These are phyloP conservation scores for Trissoscelio sp. DNA, from an alignment of 2,888 invertebrate genomes.

Conservation along the genomic window DNA sequence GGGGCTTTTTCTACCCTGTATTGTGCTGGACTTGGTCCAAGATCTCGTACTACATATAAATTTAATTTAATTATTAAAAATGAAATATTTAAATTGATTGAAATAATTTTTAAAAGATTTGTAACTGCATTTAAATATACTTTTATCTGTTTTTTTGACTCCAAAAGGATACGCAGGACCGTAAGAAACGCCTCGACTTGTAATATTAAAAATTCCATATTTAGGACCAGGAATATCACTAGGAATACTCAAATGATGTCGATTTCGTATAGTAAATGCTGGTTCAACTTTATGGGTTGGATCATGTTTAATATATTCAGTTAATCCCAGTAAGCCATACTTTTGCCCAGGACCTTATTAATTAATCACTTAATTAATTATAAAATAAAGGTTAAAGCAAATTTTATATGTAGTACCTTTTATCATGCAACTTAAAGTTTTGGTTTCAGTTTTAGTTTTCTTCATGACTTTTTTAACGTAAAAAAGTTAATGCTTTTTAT, in stretches of 20 bases:
- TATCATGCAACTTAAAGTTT: constrained; percentile 27
- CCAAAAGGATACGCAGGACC: constrained; percentile 86
- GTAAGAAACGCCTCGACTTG: constrained; percentile 82
- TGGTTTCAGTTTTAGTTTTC: neutral
- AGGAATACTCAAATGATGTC: constrained; percentile 71
- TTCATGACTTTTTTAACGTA: constrained; percentile 16
- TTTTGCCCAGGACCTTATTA: constrained; percentile 87
- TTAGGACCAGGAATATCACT: constrained; percentile 83
- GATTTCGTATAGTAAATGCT: constrained; percentile 86
- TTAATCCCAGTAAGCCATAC: constrained; percentile 86
- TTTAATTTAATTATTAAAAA: neutral
- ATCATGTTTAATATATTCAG: constrained; percentile 87
- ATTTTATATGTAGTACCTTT: constrained; percentile 16
- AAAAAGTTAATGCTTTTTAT: no score
- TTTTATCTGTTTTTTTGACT: constrained; percentile 73
- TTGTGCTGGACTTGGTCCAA: constrained; percentile 87
- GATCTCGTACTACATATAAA: constrained; percentile 60
- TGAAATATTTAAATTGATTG: neutral
- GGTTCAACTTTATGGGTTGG: constrained; percentile 86
- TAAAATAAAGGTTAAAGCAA: no score
- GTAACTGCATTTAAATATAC: constrained; percentile 7
- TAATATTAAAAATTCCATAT: constrained; percentile 84
- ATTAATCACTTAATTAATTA: neutral
- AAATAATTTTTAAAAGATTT: neutral
- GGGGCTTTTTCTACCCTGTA: constrained; percentile 86